phyloP scores from a whole-genome alignment of 2,113 vertebrate species.

The Microtus richardsoni region DNA sequence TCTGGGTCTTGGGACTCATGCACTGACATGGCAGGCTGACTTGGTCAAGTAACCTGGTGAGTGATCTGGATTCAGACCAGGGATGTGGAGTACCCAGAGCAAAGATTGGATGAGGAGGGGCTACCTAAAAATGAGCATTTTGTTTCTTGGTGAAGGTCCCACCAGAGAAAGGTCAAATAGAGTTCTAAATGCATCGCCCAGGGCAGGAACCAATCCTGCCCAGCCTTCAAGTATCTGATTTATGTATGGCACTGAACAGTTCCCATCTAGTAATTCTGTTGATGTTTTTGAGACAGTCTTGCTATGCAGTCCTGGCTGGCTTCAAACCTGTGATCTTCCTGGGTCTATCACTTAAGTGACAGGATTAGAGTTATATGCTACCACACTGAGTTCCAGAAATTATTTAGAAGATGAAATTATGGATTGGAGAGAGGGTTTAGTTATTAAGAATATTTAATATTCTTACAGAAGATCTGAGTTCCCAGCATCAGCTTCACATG shows the following conservation, averaged over 20 bases:
- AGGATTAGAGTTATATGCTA: background rate
- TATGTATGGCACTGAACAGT: background rate
- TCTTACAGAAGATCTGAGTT: background rate
- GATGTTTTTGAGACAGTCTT: background rate
- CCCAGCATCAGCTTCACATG: background rate
- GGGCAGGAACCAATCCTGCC: background rate
- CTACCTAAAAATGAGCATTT: background rate
- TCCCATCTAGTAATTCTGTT: background rate
- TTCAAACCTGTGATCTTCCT: background rate
- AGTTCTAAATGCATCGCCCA: background rate
- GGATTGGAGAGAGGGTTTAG: background rate
- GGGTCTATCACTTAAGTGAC: background rate
- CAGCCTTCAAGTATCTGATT: background rate
- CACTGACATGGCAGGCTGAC: background rate
- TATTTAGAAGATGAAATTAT: background rate
- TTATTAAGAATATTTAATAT: background rate
- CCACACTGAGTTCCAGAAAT: background rate
- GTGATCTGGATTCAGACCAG: background rate
- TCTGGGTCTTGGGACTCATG: background rate
- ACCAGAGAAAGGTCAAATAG: background rate
- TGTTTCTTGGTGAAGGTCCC: background rate
- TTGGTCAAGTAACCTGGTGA: constrained; percentile 5
- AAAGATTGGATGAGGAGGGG: background rate
- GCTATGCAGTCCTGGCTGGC: background rate
- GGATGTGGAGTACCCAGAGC: background rate